Evolutionary conservation across 2,888 invertebrate genomes (phyloP).

Genomic region (Tipula confusa): DNA sequence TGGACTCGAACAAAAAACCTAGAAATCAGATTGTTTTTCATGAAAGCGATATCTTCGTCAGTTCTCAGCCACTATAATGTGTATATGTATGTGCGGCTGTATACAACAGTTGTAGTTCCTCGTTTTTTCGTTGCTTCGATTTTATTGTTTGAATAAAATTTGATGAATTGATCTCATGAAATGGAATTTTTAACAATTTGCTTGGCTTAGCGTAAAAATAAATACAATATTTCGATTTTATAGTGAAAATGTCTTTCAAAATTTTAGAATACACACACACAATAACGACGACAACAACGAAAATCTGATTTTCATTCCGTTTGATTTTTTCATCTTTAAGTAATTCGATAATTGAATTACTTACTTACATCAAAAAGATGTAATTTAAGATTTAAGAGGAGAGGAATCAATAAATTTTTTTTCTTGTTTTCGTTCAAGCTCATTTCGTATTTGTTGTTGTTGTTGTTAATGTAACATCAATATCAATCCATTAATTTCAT

Average conservation of each 20-base stretch:
- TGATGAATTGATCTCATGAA: conserved; percentile 9
- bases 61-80: not conserved
- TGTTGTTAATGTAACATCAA: not conserved
- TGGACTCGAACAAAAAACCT: not conserved
- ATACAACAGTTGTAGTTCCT: not conserved
- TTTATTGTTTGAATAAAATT: conserved; percentile 20
- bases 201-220: not conserved
- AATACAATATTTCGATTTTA: not conserved
- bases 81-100: not conserved
- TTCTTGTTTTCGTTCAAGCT: not conserved
- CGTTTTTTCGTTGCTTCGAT: not conserved
- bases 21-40: not conserved
- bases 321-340: conserved; percentile 20
- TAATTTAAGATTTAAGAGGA: conserved; percentile 8
- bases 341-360: conserved; percentile 14
- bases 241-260: not conserved
- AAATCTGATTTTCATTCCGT: not conserved
- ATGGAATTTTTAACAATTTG: not conserved
- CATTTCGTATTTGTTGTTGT: not conserved
- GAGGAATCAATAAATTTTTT: conserved; percentile 16
- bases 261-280: not conserved
- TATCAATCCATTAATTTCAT: conserved; percentile 20
- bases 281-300: not conserved
- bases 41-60: not conserved
- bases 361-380: conserved; percentile 6